Conservation (phyloP, 2,888 invertebrate genomes). For the Dastarcus helophoroides region DNA sequence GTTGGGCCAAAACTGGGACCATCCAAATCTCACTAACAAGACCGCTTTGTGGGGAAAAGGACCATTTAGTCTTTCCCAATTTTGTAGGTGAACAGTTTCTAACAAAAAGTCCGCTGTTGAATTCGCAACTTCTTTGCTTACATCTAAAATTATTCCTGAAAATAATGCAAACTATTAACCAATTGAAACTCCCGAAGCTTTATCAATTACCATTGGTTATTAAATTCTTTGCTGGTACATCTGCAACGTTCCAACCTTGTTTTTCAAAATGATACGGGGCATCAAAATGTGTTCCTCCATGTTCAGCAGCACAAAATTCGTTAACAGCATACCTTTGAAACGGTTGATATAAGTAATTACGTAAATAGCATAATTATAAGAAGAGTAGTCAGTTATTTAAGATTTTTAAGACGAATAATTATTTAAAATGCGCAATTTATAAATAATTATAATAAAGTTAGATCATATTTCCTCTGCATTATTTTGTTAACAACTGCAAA, state of each 20-base stretch:
- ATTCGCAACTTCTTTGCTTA: constrained; percentile 19
- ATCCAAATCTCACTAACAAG: constrained; percentile 41
- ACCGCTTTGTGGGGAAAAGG: constrained; percentile 34
- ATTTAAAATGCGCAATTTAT: too few relatives aligned
- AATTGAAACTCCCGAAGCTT: too few relatives aligned
- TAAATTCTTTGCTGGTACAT: too few relatives aligned
- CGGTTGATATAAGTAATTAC: too few relatives aligned
- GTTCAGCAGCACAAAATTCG: constrained; percentile 40
- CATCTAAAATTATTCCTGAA: constrained; percentile 27
- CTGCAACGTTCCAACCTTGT: constrained; percentile 38
- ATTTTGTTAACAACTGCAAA: too few relatives aligned
- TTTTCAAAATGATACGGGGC: constrained; percentile 45
- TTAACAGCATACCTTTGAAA: constrained; percentile 40
- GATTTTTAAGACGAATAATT: too few relatives aligned
- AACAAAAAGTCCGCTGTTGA: constrained; percentile 21
- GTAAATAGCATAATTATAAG: too few relatives aligned
- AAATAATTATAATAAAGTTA: too few relatives aligned
- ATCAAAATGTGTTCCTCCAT: constrained; percentile 48
- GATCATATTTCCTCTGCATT: too few relatives aligned
- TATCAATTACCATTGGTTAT: too few relatives aligned
- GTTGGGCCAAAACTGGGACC: constrained; percentile 40
- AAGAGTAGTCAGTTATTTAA: too few relatives aligned
- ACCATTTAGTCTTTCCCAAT: constrained; percentile 36
- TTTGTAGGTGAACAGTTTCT: constrained; percentile 27
- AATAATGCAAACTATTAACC: too few relatives aligned